Evolutionary conservation across 2,797 vertebrate genomes (phyloP), one percentile per base, ranked within the genome.

Genomic region (Enteromius argenteus): DNA sequence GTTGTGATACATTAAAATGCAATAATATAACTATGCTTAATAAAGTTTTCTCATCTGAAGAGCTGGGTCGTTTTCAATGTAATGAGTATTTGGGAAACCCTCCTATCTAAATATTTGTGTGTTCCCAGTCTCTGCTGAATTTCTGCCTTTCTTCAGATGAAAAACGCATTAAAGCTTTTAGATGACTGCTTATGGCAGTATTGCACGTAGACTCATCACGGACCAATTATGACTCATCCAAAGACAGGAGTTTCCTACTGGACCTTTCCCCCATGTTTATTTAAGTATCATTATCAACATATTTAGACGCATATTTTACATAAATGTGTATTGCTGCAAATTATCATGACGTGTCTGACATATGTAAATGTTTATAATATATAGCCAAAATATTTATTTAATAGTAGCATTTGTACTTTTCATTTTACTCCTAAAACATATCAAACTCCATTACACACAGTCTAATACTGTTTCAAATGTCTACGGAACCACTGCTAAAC

Each of bases 181-280:
- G 42, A 42, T 8, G 17, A 44, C 42, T 32, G 35, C 35, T n/a
- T 78, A 46, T 56, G 32, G 46, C 23, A 58, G 39, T 23, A 14
- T 32, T 85, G 71, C 46, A 81, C 46, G 39, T 62, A n/a, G 15
- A 66, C 80, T 51, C 32, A 60, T 64, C 72, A 56, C 73, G 1
- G 2, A 21, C 35, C 46, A 87, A 60, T 77, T 79, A 68, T 86
- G 86, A 87, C 86, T 86, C 79, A 87, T 84, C 56, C 39, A 77
- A 27, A 6, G 6, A 75, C 4, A 72, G 74, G 46, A 81, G 27
- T 84, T 85, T 84, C 74, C 69, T 71, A 35, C 46, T 77, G 72
- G 79, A 75, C 32, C 32, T 21, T 15, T 21, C 23, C 19, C 14
- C 60, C 49, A 13, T 23, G n/a, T 27, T 58, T 85, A 46, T 72